Evolutionary conservation across 2,888 invertebrate genomes (phyloP), one percentile per base, ranked within the genome.

Genomic region (Erebia aethiops): DNA sequence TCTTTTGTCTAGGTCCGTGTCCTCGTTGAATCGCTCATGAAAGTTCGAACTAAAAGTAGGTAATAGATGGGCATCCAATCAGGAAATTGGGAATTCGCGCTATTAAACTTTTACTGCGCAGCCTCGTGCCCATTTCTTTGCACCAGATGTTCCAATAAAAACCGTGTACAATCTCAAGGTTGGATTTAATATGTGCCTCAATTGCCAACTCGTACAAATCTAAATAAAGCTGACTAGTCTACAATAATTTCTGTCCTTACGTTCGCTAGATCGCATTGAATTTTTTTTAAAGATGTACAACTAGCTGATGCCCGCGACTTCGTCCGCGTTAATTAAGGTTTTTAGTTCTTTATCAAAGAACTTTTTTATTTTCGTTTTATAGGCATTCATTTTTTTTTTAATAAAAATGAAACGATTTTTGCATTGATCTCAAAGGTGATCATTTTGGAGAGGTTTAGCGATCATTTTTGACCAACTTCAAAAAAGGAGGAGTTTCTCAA

Each of bases 41-140:
- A 35, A 35, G 7, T 35, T 35, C 7, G 35, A 5, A 35, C 35
- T 35, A 35, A 35, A 8, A 51, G 5, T n/a, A 51, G 51, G 2
- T n/a, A n/a, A n/a, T n/a, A n/a, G n/a, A n/a, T 51, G 11, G 14
- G 51, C 26, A 26, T 26, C 51, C 51, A 51, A n/a, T 51, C 51
- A 51, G 71, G 70, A 68, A 71, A 65, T 72, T 58, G 67, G 51
- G 69, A 71, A 71, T 69, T 69, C 43, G 67, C 63, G 71, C 71
- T 66, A 69, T 72, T 74, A 71, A 72, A 63, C 11, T 18, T 74
- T 72, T 71, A 75, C 69, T 67, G 66, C 66, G 49, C 35, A 62
- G 71, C 75, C 73, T 75, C 67, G 75, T 66, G 65, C 72, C 69
- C 71, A 58, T 74, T 76, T 75, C 51, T 63, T 43, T 66, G 60